These are phyloP conservation scores for Ephestia elutella DNA, from an alignment of 1,140 invertebrate species.

Conservation along the genomic window DNA sequence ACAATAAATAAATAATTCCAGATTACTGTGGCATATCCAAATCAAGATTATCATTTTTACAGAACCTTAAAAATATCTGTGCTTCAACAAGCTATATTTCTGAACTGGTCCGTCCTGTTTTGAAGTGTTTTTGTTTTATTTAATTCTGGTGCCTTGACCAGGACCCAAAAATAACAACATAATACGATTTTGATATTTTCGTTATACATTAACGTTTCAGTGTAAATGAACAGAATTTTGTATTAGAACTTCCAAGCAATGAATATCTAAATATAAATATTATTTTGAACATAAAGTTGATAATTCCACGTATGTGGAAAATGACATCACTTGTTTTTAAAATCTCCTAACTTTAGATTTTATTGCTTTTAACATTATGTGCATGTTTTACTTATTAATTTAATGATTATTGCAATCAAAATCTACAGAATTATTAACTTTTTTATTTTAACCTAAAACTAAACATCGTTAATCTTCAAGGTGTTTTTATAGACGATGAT, in stretches of 20 bases:
- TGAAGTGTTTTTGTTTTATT: neutral
- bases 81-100: neutral
- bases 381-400: too few species aligned
- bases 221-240: neutral
- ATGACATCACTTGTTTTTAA: conserved; percentile 15
- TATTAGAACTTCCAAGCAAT: neutral
- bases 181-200: neutral
- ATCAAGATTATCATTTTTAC: too few species aligned
- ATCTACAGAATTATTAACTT: too few species aligned
- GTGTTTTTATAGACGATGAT: too few species aligned
- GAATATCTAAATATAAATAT: neutral
- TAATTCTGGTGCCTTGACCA: neutral
- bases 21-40: too few species aligned
- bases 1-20: too few species aligned
- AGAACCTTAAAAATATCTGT: neutral
- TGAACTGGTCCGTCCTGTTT: neutral
- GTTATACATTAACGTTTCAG: neutral
- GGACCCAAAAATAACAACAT: neutral
- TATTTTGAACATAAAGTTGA: too few species aligned
- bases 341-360: neutral
- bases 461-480: too few species aligned
- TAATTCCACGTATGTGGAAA: too few species aligned
- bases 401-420: too few species aligned
- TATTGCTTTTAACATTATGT: too few species aligned
- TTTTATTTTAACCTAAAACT: too few species aligned